These are phyloP conservation scores for Tetheella fluctuosa DNA, from an alignment of 2,888 invertebrate species.

Conservation along the genomic window DNA sequence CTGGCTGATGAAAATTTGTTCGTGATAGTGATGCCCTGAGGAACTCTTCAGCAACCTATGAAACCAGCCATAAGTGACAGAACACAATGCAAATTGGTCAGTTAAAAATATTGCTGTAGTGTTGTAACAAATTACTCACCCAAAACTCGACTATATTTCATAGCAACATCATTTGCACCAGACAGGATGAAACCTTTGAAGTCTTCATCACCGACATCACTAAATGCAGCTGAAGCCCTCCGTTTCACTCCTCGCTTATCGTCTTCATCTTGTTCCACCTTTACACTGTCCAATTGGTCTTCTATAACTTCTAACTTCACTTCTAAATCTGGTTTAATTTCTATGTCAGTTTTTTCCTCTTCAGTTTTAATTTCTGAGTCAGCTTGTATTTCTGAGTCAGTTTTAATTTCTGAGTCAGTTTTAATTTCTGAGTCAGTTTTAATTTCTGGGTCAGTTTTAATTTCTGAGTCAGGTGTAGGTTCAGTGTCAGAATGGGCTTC, in stretches of 20 bases:
- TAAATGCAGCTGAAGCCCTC: slow-evolving; percentile 70
- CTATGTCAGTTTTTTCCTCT: slow-evolving; percentile 15
- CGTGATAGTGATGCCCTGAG: too few species aligned
- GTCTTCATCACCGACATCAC: slow-evolving; percentile 58
- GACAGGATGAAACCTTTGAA: slow-evolving; percentile 68
- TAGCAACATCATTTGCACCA: slow-evolving; percentile 47
- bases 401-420: slow-evolving; percentile 16
- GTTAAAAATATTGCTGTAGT: too few species aligned
- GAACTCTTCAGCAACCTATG: too few species aligned
- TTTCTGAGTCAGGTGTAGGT: not conserved
- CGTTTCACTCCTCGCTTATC: slow-evolving; percentile 62
- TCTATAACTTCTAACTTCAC: slow-evolving; percentile 23
- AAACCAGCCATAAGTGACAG: too few species aligned
- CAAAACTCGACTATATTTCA: slow-evolving; percentile 57
- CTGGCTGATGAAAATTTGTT: too few species aligned
- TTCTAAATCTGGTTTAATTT: slow-evolving; percentile 20
- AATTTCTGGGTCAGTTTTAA: not conserved
- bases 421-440: slow-evolving; percentile 10
- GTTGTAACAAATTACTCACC: slow-evolving; percentile 54
- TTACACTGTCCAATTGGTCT: slow-evolving; percentile 18
- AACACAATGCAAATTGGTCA: too few species aligned
- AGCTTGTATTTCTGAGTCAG: slow-evolving; percentile 14
- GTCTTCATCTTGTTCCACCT: slow-evolving; percentile 27
- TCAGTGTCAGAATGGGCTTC: not conserved
- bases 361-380: slow-evolving; percentile 23